Base-by-base conservation (phyloP, 30 jellyfish, hydroid and myxozoan genomes). In the Aurelia coerulea region DNA sequence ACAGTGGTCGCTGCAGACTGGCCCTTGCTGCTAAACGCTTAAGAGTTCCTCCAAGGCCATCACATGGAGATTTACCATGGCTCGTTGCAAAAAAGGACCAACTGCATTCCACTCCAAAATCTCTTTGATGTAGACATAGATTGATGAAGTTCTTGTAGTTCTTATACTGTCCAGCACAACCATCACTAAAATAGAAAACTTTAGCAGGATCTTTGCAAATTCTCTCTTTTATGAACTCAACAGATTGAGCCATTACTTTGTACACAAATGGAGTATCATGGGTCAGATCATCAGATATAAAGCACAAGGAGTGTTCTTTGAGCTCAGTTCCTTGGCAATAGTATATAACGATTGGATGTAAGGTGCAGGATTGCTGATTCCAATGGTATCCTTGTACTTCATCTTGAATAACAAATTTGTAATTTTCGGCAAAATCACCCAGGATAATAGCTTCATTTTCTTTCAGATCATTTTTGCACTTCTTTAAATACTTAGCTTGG, bases 341-440 rank as follows among this genome's bases (percentile, higher is more conserved):
- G 65, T 78, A 78, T 10, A 78, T 18, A 11, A 78, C 89, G 3
- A 78, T 33, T 16, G 89, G 89, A 39, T 60, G 89, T 7, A 78
- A 63, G 13, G 89, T 78, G 62, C 89, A 76, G 15, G 86, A n/a
- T 31, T 79, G 90, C 82, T 79, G 71, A 58, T 62, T 79, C 90
- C 90, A 66, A 64, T 79, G 83, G 63, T 79, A 79, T 50, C 83
- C 39, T 62, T 79, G 90, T 10, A 65, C 63, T 68, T 79, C 90
- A 65, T 79, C 80, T 51, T 79, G 82, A 41, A 79, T 79, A 2
- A 65, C 62, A 68, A 81, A 66, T 59, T 49, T 81, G 66, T 60
- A 79, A 53, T 79, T 79, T 60, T 66, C 90, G 18, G 88, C 88
- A 84, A 90, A 89, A 35, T 84, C 96, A 17, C 89, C 84, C 63